phyloP scores from a whole-genome alignment of 2,888 invertebrate genomes.

The Magallana nippona region DNA sequence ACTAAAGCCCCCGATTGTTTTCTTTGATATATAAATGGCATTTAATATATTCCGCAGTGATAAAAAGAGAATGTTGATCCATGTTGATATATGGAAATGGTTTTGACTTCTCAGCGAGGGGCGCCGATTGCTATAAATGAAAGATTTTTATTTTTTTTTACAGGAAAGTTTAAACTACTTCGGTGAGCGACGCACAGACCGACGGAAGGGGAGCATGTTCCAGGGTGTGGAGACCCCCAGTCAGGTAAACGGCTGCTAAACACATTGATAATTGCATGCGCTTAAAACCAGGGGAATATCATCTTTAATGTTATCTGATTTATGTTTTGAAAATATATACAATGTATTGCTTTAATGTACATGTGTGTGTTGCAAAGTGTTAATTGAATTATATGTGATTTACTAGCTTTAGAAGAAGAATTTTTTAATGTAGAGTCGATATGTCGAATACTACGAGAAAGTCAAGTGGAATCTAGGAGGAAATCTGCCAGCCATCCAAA shows the following conservation, averaged over 20 bases:
- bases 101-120: too few species aligned
- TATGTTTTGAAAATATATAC: too few species aligned
- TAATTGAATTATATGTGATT: background rate
- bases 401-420: background rate
- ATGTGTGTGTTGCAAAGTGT: too few species aligned
- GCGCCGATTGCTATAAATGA: too few species aligned
- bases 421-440: slow-evolving; percentile 78
- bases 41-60: too few species aligned
- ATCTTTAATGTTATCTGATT: too few species aligned
- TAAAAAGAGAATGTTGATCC: too few species aligned
- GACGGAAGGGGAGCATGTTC: slow-evolving; percentile 80
- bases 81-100: too few species aligned
- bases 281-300: background rate
- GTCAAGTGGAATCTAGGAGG: slow-evolving; percentile 78
- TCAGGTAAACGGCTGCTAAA: slow-evolving; percentile 75
- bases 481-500: slow-evolving; percentile 76
- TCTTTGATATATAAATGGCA: too few species aligned
- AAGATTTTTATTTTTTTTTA: too few species aligned
- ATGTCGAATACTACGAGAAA: slow-evolving; percentile 81
- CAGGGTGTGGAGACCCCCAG: slow-evolving; percentile 83
- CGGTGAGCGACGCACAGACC: slow-evolving; percentile 81
- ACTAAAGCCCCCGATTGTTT: too few species aligned
- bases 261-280: background rate
- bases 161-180: slow-evolving; percentile 81
- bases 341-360: too few species aligned